phyloP scores from a whole-genome alignment of 1,140 invertebrate genomes.

The Harlomillsia oculata region DNA sequence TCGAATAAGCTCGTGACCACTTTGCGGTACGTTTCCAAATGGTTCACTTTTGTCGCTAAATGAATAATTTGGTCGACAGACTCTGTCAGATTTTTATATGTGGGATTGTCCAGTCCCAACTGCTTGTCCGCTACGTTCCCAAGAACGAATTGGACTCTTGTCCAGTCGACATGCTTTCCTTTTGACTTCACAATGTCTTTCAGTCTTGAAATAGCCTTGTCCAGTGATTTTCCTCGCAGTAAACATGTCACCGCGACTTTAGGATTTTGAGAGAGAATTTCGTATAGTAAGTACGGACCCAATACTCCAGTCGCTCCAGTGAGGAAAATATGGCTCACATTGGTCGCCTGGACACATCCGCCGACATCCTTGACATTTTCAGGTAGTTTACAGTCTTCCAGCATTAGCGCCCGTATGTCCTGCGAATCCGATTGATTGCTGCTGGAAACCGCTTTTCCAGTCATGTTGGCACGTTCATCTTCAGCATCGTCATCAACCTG shows the following conservation, averaged over 20 bases:
- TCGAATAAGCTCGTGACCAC: not conserved
- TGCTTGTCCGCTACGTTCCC: constrained; percentile 2
- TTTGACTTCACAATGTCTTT: not conserved
- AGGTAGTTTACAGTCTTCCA: not conserved
- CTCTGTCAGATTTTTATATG: not conserved
- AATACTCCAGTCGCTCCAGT: constrained; percentile 18
- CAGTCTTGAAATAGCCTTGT: too few relatives aligned
- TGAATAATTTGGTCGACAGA: not conserved
- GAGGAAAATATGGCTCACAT: constrained; percentile 9
- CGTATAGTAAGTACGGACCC: constrained; percentile 1
- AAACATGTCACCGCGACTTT: not conserved
- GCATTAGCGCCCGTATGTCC: not conserved
- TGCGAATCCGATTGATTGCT: not conserved
- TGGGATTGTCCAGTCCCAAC: not conserved
- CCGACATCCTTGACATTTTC: not conserved
- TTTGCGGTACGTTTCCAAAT: not conserved
- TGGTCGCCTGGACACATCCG: not conserved
- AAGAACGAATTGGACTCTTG: not conserved
- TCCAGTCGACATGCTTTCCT: not conserved
- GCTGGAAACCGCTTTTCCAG: not conserved
- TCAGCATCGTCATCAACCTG: not conserved
- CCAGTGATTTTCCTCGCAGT: not conserved
- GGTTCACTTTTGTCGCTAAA: not conserved
- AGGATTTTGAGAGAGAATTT: not conserved
- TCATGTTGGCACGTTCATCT: not conserved